Conservation (phyloP, 2,797 vertebrate species). For the Rousettus madagascariensis region DNA sequence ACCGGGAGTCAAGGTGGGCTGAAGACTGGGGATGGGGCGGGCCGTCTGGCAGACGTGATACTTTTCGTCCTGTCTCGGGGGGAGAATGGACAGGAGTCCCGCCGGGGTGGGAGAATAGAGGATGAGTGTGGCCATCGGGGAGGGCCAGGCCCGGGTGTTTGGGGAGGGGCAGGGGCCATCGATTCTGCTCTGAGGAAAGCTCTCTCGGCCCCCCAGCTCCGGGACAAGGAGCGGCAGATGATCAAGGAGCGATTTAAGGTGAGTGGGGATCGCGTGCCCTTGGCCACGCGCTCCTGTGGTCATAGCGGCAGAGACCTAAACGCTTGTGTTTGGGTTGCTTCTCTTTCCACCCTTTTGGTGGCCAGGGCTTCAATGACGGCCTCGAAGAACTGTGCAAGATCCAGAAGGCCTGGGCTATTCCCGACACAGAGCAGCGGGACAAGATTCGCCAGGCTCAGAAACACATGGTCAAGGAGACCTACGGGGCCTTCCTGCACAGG, state of each 20-base stretch:
- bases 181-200: slow-evolving; percentile 41
- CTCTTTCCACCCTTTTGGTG: not conserved
- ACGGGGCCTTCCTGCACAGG: slow-evolving; percentile 92
- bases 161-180: not conserved
- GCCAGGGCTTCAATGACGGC: slow-evolving; percentile 96
- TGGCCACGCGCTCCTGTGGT: too few relatives aligned
- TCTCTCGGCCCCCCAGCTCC: slow-evolving; percentile 86
- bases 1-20: slow-evolving; percentile 93
- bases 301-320: not conserved
- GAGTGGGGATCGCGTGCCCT: slow-evolving; percentile 45
- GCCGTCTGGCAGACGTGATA: not conserved
- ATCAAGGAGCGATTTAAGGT: slow-evolving; percentile 99
- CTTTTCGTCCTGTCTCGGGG: not conserved
- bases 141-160: not conserved
- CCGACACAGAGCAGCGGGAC: slow-evolving; percentile 95
- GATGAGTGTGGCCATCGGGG: not conserved
- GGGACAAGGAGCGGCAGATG: slow-evolving; percentile 97
- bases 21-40: not conserved
- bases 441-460: slow-evolving; percentile 93
- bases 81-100: not conserved
- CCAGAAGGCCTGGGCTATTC: slow-evolving; percentile 98
- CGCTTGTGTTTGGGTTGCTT: not conserved
- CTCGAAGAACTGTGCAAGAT: slow-evolving; percentile 97
- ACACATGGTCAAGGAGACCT: slow-evolving; percentile 92
- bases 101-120: not conserved